These are phyloP conservation scores for Castor canadensis DNA, from an alignment of 2,113 vertebrate species.

Conservation along the genomic window DNA sequence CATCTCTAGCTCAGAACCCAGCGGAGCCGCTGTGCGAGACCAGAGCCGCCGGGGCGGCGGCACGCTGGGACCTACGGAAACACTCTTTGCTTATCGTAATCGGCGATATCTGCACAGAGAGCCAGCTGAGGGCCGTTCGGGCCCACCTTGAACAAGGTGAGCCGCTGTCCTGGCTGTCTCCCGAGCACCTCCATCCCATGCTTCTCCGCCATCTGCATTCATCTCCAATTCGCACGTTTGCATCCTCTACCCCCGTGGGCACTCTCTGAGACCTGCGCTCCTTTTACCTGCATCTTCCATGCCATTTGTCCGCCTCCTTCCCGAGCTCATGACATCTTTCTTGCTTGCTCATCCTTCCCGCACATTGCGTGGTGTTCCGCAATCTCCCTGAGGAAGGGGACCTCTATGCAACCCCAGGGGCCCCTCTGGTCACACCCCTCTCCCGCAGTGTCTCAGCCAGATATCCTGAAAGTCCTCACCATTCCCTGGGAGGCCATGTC, in stretches of 20 bases:
- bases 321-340: not conserved
- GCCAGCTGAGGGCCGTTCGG: constrained; percentile 88
- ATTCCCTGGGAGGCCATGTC: not conserved
- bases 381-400: not conserved
- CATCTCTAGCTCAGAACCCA: constrained; percentile 78
- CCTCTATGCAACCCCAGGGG: not conserved
- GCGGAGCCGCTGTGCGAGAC: constrained; percentile 71
- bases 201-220: constrained; percentile 45
- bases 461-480: constrained; percentile 21
- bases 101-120: constrained; percentile 88
- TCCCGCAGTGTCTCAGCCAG: not conserved
- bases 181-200: constrained; percentile 11
- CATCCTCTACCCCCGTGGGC: constrained; percentile 20
- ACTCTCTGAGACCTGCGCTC: not conserved
- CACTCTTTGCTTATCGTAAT: constrained; percentile 92
- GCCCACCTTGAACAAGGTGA: constrained; percentile 91
- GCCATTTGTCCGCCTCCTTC: not conserved
- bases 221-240: not conserved
- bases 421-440: not conserved
- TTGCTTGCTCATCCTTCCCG: not conserved
- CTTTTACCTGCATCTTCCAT: constrained; percentile 11
- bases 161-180: constrained; percentile 49
- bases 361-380: not conserved
- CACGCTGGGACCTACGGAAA: constrained; percentile 76
- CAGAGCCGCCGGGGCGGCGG: constrained; percentile 53